Evolutionary conservation across 2,888 invertebrate genomes (phyloP).

Genomic region (Orthosia cruda): DNA sequence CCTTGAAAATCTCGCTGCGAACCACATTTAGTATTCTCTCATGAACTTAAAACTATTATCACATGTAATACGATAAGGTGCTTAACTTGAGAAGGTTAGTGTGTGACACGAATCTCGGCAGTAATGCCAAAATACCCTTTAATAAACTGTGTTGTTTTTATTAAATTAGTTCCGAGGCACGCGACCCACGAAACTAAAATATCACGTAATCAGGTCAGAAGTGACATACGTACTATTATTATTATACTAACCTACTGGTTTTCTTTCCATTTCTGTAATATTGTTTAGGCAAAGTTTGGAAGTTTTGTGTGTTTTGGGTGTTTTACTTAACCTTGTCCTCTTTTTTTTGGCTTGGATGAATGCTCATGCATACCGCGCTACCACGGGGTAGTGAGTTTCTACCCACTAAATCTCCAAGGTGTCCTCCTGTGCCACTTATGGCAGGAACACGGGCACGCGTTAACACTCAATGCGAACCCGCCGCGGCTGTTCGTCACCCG

Average conservation of each 20-base stretch:
- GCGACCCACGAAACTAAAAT: slow-evolving; percentile 86
- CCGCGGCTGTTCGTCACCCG: too few relatives aligned
- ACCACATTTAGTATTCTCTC: slow-evolving; percentile 45
- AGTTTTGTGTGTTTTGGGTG: too few relatives aligned
- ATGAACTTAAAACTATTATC: slow-evolving; percentile 67
- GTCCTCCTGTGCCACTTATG: too few relatives aligned
- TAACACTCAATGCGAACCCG: too few relatives aligned
- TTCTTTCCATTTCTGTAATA: slow-evolving; percentile 38
- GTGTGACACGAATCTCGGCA: slow-evolving; percentile 78
- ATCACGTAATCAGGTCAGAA: slow-evolving; percentile 84
- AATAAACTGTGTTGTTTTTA: slow-evolving; percentile 89
- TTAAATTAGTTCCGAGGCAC: slow-evolving; percentile 89
- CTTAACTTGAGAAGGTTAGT: slow-evolving; percentile 79
- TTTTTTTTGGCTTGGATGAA: too few relatives aligned
- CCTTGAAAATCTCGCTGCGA: slow-evolving; percentile 23
- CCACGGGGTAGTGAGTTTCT: too few relatives aligned
- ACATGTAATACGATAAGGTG: slow-evolving; percentile 78
- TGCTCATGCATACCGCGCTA: too few relatives aligned
- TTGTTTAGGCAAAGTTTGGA: background rate
- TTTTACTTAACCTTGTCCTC: too few relatives aligned
- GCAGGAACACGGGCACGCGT: too few relatives aligned
- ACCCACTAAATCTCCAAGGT: too few relatives aligned
- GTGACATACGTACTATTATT: slow-evolving; percentile 70
- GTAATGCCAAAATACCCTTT: slow-evolving; percentile 88
- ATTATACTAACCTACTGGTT: slow-evolving; percentile 28